Evolutionary conservation across 2,113 vertebrate species (phyloP).

Genomic region (Peromyscus californicus): DNA sequence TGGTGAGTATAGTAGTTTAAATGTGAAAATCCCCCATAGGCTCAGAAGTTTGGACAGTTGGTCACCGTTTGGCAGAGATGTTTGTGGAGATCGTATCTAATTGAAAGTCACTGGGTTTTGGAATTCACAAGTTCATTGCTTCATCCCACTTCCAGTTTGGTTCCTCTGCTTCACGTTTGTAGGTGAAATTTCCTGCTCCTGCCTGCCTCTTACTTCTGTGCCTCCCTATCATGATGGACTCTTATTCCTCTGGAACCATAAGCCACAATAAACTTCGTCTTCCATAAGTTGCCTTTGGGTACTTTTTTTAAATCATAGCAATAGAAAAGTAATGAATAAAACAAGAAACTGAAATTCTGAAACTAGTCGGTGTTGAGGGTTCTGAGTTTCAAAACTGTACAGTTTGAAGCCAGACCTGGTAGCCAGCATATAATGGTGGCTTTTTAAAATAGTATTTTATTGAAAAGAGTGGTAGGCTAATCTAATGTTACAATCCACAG

Average conservation of each 20-base stretch:
- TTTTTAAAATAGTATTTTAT: background rate
- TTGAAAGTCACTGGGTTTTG: background rate
- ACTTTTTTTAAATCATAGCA: background rate
- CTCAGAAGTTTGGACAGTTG: background rate
- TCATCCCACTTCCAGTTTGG: background rate
- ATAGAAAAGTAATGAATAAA: background rate
- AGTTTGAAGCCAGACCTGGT: background rate
- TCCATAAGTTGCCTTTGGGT: background rate
- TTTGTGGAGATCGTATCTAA: background rate
- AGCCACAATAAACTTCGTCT: background rate
- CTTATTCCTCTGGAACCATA: background rate
- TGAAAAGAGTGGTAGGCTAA: background rate
- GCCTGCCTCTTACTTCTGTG: too few species aligned
- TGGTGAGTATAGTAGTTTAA: background rate
- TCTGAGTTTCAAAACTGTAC: background rate
- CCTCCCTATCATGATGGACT: background rate
- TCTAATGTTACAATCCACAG: background rate
- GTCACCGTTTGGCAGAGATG: too few species aligned
- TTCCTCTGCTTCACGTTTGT: background rate
- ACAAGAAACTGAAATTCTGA: constrained; percentile 5
- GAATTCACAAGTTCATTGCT: too few species aligned
- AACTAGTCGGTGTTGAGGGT: background rate
- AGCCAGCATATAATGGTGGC: background rate
- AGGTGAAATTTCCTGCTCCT: background rate
- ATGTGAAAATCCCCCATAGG: background rate